Percentiles rank a stretch among this genome's conserved stretches.
phyloP scores from a whole-genome alignment of 2,797 vertebrate genomes.

The Paedocypris micromegethes region DNA sequence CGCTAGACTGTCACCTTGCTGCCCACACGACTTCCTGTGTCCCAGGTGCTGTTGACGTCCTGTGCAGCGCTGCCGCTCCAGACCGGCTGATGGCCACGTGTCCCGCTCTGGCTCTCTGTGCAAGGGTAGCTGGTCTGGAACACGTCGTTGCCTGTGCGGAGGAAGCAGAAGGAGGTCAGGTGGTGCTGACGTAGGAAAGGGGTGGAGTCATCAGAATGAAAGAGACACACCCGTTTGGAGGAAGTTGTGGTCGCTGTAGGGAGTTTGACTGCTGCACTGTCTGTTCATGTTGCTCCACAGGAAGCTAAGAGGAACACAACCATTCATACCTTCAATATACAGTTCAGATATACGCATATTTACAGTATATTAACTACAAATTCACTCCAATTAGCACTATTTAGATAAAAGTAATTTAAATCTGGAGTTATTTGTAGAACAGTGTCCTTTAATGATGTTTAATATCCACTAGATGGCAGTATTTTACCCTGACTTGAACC shows the following conservation, averaged over 20 bases:
- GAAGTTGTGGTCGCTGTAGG: conserved; percentile 62
- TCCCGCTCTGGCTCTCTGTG: conserved; percentile 70
- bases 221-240: conserved; percentile 30
- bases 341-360: too few relatives aligned
- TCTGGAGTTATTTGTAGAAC: background rate
- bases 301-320: conserved; percentile 54
- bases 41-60: conserved; percentile 75
- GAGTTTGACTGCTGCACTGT: conserved; percentile 63
- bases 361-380: background rate
- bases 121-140: conserved; percentile 74
- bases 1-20: conserved; percentile 63
- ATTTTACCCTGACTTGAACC: too few relatives aligned
- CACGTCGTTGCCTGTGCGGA: conserved; percentile 76
- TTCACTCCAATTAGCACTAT: background rate
- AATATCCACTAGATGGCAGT: too few relatives aligned
- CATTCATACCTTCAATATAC: background rate
- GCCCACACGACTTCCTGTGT: conserved; percentile 75
- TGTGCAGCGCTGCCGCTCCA: conserved; percentile 69
- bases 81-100: conserved; percentile 56
- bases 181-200: background rate
- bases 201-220: background rate
- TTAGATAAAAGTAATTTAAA: conserved; percentile 11
- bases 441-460: too few relatives aligned
- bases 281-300: conserved; percentile 66
- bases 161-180: conserved; percentile 11